A percentile compares a stretch with the other conserved stretches of the same genome.
phyloP scores from a whole-genome alignment of 2,888 invertebrate genomes.

The Pollenia griseotomentosa region DNA sequence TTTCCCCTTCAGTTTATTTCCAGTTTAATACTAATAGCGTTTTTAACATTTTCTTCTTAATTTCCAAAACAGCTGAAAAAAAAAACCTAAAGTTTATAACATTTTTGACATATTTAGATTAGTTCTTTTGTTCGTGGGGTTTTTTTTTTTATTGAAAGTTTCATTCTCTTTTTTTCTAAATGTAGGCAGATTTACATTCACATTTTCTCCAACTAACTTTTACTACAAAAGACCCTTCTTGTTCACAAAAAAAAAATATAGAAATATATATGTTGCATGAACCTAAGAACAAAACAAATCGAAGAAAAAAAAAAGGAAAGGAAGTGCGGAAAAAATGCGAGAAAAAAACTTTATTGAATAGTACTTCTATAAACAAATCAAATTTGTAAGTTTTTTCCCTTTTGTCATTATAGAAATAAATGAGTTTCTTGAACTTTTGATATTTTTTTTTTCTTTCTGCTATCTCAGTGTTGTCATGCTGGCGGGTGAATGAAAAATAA shows the following conservation, averaged over 20 bases:
- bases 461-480: background rate
- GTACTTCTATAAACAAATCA: constrained; percentile 62
- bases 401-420: constrained; percentile 55
- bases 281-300: background rate
- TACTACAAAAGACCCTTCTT: background rate
- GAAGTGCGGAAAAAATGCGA: background rate
- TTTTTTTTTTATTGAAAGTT: too few relatives aligned
- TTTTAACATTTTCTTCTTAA: too few relatives aligned
- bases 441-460: constrained; percentile 3
- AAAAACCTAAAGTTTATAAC: too few relatives aligned
- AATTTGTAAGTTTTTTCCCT: constrained; percentile 58
- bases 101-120: too few relatives aligned
- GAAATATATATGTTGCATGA: background rate
- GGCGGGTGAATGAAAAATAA: background rate
- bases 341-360: constrained; percentile 52
- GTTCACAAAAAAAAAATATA: too few relatives aligned
- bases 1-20: background rate
- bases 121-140: too few relatives aligned
- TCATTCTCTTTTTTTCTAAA: too few relatives aligned
- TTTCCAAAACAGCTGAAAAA: too few relatives aligned
- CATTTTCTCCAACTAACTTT: background rate
- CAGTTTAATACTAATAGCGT: too few relatives aligned
- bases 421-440: constrained; percentile 64
- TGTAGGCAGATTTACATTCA: constrained; percentile 2
- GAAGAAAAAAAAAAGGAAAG: background rate